Evolutionary conservation across 2,113 vertebrate genomes (phyloP), one percentile per base, ranked within the genome.

Genomic region (Lycocorax pyrrhopterus): DNA sequence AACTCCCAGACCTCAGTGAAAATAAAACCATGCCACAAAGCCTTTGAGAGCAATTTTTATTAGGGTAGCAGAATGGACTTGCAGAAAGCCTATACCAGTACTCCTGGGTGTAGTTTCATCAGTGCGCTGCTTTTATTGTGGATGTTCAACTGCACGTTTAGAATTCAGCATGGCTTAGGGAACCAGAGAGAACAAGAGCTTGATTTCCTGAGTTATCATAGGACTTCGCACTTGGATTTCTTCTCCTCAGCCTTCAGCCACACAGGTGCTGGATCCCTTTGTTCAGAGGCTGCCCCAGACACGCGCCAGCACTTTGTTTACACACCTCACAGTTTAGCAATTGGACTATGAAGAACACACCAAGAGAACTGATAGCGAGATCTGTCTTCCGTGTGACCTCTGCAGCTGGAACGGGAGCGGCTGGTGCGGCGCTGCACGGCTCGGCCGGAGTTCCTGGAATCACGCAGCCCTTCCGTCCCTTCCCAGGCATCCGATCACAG

Each of bases 31-130:
- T 93, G 89, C 84, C 64, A 96, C 93, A 92, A 96, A 84, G 56
- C 93, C 85, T 97, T 85, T 91, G 96, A 98, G 96, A 98, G 97
- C 96, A 93, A 95, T 96, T 98, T 98, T 98, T 98, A 98, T 98
- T 95, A 96, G 95, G 98, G 94, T 93, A 98, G 97, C 97, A 97
- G 97, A 97, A 97, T 72, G 96, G 96, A 97, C 94, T 96, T 60
- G 97, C 97, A 96, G 97, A 96, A 97, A 97, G 98, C 96, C 97
- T 97, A 80, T 81, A 96, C 95, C 97, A 97, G 56, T 71, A 90
- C 93, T 71, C 62, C 79, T 74, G 84, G 93, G 93, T 80, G 92
- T 91, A 67, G 87, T 90, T 95, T 88, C 88, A 95, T 79, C 90
- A 90, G 73, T 47, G 78, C 0, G 68, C 75, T 79, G 75, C 59